Evolutionary conservation across 2,888 invertebrate genomes (phyloP).

Genomic region (Sympetrum striolatum): DNA sequence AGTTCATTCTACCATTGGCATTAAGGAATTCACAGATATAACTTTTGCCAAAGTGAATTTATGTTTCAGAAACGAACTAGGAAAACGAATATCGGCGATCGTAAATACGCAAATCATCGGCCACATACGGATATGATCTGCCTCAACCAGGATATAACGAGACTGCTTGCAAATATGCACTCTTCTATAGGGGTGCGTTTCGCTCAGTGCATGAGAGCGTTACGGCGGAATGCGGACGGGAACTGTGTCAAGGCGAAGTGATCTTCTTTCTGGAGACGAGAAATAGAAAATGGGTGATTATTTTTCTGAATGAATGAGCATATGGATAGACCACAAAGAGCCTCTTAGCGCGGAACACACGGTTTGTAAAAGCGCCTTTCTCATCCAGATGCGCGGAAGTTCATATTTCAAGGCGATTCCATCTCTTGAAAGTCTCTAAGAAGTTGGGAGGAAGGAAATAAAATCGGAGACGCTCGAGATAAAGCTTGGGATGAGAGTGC

Average conservation of each 20-base stretch:
- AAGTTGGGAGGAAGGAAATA: background rate
- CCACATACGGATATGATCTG: too few relatives aligned
- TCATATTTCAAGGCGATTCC: background rate
- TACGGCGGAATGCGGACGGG: background rate
- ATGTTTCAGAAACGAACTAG: too few relatives aligned
- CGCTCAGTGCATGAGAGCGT: too few relatives aligned
- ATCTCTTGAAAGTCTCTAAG: background rate
- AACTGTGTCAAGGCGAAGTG: background rate
- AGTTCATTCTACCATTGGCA: too few relatives aligned
- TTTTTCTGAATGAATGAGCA: background rate
- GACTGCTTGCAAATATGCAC: too few relatives aligned
- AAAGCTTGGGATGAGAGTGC: too few relatives aligned
- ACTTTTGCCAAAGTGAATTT: too few relatives aligned
- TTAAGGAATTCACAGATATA: too few relatives aligned
- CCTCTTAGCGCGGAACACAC: background rate
- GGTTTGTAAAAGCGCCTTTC: background rate
- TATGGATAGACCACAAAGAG: background rate
- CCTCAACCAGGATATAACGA: too few relatives aligned
- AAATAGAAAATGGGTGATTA: background rate
- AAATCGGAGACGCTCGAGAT: background rate
- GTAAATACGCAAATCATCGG: too few relatives aligned
- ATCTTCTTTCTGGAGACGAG: background rate
- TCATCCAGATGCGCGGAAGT: background rate
- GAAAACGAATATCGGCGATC: too few relatives aligned
- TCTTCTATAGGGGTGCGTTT: too few relatives aligned